These are phyloP conservation scores for Tholera decimalis DNA, from an alignment of 2,888 invertebrate species.

Conservation along the genomic window DNA sequence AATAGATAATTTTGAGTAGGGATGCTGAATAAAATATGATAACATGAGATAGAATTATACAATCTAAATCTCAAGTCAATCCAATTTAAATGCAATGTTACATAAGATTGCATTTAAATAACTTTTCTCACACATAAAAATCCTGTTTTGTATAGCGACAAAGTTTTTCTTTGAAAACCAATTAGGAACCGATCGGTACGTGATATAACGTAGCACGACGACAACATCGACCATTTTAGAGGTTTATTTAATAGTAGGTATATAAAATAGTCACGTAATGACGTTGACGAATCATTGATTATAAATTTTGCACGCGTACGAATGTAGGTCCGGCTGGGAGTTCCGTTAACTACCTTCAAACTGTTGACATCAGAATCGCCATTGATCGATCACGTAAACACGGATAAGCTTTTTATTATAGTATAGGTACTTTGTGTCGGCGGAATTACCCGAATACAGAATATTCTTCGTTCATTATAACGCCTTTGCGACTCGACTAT, in stretches of 20 bases:
- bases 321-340: conserved; percentile 70
- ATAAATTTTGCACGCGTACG: conserved; percentile 72
- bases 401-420: conserved; percentile 55
- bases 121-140: conserved; percentile 27
- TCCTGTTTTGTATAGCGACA: conserved; percentile 32
- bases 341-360: conserved; percentile 72
- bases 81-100: too few species aligned
- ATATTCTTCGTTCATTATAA: conserved; percentile 61
- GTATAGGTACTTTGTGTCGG: conserved; percentile 50
- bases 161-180: conserved; percentile 62
- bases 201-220: conserved; percentile 72
- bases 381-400: conserved; percentile 55
- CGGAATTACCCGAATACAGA: conserved; percentile 69
- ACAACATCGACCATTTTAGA: conserved; percentile 63
- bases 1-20: conserved; percentile 19
- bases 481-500: conserved; percentile 60
- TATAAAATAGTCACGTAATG: conserved; percentile 75
- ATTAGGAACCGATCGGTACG: conserved; percentile 71
- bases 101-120: conserved; percentile 23
- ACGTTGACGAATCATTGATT: conserved; percentile 64
- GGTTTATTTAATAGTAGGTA: conserved; percentile 67
- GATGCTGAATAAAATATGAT: not conserved
- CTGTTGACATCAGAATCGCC: conserved; percentile 57
- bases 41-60: not conserved
- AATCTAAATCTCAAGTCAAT: too few species aligned